phyloP scores from a whole-genome alignment of 2,888 invertebrate species.

The Tethea ocularis region DNA sequence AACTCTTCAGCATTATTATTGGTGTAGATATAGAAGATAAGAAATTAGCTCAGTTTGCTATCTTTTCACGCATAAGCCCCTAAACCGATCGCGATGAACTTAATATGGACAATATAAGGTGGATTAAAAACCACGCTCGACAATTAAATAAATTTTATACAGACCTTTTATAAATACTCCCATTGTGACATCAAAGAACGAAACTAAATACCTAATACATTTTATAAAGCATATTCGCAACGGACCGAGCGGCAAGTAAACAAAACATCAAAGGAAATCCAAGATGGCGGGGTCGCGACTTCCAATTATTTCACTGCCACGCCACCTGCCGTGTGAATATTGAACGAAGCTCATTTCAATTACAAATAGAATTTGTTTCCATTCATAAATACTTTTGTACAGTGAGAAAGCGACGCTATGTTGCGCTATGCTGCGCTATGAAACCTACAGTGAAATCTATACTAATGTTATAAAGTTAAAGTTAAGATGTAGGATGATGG shows the following conservation, averaged over 20 bases:
- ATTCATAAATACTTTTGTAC: not conserved
- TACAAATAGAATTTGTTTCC: slow-evolving; percentile 32
- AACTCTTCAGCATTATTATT: no score
- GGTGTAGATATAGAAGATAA: no score
- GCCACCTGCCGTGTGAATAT: slow-evolving; percentile 50
- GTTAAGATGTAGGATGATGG: no score
- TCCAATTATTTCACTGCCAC: slow-evolving; percentile 37
- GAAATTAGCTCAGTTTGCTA: no score
- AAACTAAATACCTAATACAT: not conserved
- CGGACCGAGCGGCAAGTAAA: not conserved
- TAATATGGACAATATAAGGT: no score
- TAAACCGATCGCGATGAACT: no score
- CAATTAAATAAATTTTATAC: no score
- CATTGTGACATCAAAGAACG: slow-evolving; percentile 1
- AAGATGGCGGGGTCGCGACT: slow-evolving; percentile 29
- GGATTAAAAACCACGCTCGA: no score
- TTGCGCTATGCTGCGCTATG: not conserved
- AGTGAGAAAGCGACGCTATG: not conserved
- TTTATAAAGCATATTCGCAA: slow-evolving; percentile 3
- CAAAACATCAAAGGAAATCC: slow-evolving; percentile 21
- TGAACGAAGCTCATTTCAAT: slow-evolving; percentile 42
- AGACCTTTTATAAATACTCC: no score
- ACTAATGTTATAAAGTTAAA: no score
- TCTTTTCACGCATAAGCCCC: no score
- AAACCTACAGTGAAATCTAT: no score